Evolutionary conservation across 2,113 vertebrate genomes (phyloP).

Genomic region (Campylorhamphus procurvoides): DNA sequence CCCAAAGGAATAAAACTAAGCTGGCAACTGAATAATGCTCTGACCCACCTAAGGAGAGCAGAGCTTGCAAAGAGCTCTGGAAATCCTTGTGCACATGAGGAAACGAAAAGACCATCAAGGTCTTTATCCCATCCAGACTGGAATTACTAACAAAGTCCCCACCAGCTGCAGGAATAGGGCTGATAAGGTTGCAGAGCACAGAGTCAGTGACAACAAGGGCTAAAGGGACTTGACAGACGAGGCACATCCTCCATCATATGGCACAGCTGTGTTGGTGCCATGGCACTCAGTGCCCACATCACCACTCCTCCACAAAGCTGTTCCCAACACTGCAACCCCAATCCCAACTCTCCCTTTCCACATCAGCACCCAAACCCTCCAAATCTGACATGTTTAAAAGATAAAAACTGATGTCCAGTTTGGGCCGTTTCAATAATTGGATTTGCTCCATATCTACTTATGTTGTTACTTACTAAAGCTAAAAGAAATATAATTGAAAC

Average conservation of each 20-base stretch:
- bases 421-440: not conserved
- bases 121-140: not conserved
- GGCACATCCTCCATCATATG: not conserved
- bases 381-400: not conserved
- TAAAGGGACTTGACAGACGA: not conserved
- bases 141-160: not conserved
- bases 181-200: not conserved
- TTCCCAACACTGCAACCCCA: accelerated
- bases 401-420: not conserved
- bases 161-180: not conserved
- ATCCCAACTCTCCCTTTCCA: not conserved
- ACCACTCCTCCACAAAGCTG: not conserved
- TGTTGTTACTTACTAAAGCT: not conserved
- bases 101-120: not conserved
- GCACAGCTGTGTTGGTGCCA: not conserved
- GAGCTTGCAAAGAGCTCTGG: not conserved
- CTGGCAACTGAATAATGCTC: accelerated
- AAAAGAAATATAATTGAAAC: not conserved
- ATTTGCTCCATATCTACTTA: not conserved
- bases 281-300: accelerated
- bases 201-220: too few relatives aligned
- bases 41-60: accelerated
- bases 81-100: accelerated
- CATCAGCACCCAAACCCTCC: not conserved
- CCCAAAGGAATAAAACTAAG: not conserved